These are phyloP conservation scores for Lamellibrachia luymesi DNA, from an alignment of 1,140 invertebrate genomes.

Conservation along the genomic window DNA sequence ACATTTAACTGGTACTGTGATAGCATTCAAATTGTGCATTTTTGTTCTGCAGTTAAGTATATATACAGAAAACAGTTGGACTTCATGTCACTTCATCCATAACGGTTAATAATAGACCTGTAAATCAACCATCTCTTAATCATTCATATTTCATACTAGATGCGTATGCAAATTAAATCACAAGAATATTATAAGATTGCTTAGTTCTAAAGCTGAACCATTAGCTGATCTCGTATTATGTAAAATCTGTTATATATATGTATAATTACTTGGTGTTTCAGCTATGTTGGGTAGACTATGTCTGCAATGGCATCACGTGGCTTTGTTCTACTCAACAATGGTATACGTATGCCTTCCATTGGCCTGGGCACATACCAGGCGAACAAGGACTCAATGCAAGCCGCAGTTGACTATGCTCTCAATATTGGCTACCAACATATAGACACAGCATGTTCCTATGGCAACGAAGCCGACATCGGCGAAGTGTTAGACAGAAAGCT, in stretches of 20 bases:
- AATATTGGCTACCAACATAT: conserved; percentile 44
- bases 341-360: conserved; percentile 28
- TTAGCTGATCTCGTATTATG: too few relatives aligned
- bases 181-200: too few relatives aligned
- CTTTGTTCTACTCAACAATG: background rate
- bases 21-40: background rate
- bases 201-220: too few relatives aligned
- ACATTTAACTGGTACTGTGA: background rate
- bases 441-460: conserved; percentile 45
- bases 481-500: conserved; percentile 36
- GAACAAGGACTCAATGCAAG: conserved; percentile 32
- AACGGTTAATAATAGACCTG: too few relatives aligned
- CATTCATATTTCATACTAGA: too few relatives aligned
- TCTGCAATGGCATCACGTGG: background rate
- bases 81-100: background rate
- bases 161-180: too few relatives aligned
- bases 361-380: conserved; percentile 45
- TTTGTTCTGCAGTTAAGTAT: background rate
- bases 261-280: background rate
- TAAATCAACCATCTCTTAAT: too few relatives aligned
- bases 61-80: background rate
- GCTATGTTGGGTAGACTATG: background rate
- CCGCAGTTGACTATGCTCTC: conserved; percentile 42
- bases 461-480: conserved; percentile 45
- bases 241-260: background rate